phyloP scores from a whole-genome alignment of 23 tunicate species.

The Trididemnum nubilum region DNA sequence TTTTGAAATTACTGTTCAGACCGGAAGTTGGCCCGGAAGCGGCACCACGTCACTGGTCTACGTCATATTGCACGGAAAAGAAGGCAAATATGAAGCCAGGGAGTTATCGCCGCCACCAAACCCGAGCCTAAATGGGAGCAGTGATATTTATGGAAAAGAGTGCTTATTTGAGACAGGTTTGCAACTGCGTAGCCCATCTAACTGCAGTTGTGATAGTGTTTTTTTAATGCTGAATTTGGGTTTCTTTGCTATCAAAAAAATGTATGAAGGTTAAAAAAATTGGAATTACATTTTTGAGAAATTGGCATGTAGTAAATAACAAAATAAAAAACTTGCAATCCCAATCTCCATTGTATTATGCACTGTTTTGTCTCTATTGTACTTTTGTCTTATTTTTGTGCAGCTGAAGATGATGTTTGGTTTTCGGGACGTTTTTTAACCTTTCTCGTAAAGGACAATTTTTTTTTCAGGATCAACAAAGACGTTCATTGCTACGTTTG shows the following conservation, averaged over 20 bases:
- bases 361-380: no score
- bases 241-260: neutral
- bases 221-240: no score
- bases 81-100: conserved; percentile 81
- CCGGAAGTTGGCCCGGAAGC: conserved; percentile 89
- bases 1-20: conserved; percentile 67
- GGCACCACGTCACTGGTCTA: conserved; percentile 69
- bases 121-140: neutral
- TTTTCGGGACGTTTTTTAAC: no score
- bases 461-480: conserved; percentile 62
- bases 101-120: conserved; percentile 61
- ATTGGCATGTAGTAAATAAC: no score
- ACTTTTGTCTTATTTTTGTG: no score
- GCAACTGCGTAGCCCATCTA: no score
- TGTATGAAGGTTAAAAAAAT: neutral
- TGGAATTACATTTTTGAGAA: no score
- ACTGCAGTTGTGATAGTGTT: no score
- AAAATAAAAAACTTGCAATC: no score
- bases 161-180: conserved; percentile 59
- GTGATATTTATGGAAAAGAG: neutral
- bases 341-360: no score
- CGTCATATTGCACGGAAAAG: conserved; percentile 53
- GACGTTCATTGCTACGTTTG: conserved; percentile 68
- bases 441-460: no score
- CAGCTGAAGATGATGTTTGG: no score